Evolutionary conservation across 2,888 invertebrate species (phyloP).

Genomic region (Melikaiella ostensackeni): DNA sequence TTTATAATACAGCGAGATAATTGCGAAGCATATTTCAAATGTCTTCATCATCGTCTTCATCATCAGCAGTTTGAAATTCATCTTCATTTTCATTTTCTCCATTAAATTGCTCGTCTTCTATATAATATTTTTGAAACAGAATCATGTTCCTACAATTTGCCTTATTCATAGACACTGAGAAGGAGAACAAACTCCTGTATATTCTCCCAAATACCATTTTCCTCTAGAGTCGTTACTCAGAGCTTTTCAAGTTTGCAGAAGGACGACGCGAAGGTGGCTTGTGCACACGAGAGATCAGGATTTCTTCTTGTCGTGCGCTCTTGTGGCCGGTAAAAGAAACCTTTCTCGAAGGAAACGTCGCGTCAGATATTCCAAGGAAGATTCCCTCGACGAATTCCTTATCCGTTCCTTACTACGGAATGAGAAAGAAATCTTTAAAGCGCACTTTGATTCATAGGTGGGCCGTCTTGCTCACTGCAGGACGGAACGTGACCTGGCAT

Average conservation of each 20-base stretch:
- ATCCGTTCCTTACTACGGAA: slow-evolving; percentile 46
- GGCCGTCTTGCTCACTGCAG: slow-evolving; percentile 57
- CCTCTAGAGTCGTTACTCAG: slow-evolving; percentile 20
- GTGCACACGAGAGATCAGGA: slow-evolving; percentile 20
- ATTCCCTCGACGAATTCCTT: slow-evolving; percentile 30
- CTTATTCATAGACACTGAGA: background rate
- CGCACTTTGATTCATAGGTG: slow-evolving; percentile 72
- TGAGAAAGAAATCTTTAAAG: slow-evolving; percentile 70
- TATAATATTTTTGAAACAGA: background rate
- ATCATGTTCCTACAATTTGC: background rate
- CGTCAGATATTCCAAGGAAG: slow-evolving; percentile 31
- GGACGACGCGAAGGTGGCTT: background rate
- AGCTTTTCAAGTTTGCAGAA: slow-evolving; percentile 18
- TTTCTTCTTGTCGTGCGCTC: slow-evolving; percentile 16
- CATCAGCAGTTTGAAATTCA: too few relatives aligned
- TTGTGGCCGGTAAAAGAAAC: slow-evolving; percentile 9
- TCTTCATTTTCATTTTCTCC: too few relatives aligned
- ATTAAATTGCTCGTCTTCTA: too few relatives aligned
- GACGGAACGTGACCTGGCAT: slow-evolving; percentile 75
- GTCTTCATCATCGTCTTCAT: too few relatives aligned
- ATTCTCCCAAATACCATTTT: slow-evolving; percentile 13
- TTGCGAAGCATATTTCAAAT: too few relatives aligned
- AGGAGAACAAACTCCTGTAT: slow-evolving; percentile 8
- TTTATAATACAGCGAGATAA: too few relatives aligned
- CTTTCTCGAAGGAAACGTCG: slow-evolving; percentile 8